Conservation (phyloP, 2,113 vertebrate species). For the Gallinago paraguaiae region DNA sequence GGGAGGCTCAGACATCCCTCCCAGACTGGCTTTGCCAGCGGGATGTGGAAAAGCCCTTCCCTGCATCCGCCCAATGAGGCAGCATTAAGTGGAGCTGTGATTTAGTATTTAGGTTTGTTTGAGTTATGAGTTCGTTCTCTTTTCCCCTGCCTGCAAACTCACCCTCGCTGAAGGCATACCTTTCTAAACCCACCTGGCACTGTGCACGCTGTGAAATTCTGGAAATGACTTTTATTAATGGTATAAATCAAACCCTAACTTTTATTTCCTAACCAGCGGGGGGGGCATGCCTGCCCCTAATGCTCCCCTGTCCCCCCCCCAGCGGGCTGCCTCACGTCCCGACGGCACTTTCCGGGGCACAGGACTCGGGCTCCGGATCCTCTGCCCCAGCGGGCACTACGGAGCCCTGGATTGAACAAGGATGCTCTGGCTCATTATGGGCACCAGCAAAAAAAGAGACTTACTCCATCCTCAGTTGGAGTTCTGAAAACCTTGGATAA, state of each 20-base stretch:
- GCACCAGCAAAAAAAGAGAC: background rate
- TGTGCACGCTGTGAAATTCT: background rate
- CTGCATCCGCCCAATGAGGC: background rate
- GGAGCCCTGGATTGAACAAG: background rate
- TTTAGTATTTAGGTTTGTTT: background rate
- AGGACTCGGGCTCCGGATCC: accelerated
- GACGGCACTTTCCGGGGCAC: background rate
- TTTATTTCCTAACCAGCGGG: background rate
- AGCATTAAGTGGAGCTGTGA: background rate
- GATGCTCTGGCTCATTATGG: background rate
- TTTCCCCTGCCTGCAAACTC: background rate
- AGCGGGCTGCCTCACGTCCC: background rate
- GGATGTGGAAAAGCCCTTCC: background rate
- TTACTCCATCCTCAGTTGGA: background rate
- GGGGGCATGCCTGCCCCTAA: background rate
- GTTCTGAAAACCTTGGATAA: background rate
- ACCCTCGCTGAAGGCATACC: background rate
- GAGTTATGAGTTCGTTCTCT: background rate
- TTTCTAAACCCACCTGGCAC: background rate
- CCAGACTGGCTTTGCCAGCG: background rate
- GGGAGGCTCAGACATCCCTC: no score
- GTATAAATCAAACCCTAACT: background rate
- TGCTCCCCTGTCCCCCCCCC: background rate
- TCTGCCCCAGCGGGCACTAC: background rate
- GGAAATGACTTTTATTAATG: background rate